Evolutionary conservation across 2,113 vertebrate genomes (phyloP).

Genomic region (Mormoops blainvillei): DNA sequence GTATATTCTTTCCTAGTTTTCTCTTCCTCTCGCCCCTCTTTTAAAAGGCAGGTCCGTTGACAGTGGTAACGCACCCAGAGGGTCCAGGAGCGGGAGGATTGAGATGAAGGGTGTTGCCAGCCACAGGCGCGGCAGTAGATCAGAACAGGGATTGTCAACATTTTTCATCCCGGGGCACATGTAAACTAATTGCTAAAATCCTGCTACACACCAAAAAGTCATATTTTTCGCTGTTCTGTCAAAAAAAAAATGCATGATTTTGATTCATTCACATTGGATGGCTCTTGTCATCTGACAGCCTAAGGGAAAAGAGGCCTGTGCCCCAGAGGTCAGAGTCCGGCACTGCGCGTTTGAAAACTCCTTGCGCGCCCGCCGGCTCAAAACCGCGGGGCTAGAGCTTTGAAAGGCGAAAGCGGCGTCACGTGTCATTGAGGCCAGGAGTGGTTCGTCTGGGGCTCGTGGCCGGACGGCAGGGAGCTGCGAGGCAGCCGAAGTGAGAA

Average conservation of each 20-base stretch:
- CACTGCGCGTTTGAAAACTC: background rate
- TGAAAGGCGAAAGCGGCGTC: background rate
- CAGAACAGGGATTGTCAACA: background rate
- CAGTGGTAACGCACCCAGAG: background rate
- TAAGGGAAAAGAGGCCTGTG: background rate
- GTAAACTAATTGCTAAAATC: no score
- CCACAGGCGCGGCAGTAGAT: fast-evolving
- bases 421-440: fast-evolving
- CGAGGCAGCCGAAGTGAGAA: background rate
- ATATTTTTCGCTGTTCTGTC: no score
- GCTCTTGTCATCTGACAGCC: no score
- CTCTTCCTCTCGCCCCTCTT: background rate
- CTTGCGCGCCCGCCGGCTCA: no score
- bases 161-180: background rate
- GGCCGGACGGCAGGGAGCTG: background rate
- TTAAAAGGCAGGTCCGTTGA: background rate
- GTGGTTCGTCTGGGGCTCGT: background rate
- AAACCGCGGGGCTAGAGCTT: no score
- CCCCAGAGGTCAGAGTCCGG: background rate
- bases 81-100: fast-evolving
- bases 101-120: fast-evolving
- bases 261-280: no score
- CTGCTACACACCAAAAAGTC: no score
- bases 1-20: background rate
- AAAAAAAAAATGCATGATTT: no score